phyloP scores from a whole-genome alignment of 2,113 vertebrate species.

The Corythoichthys haematopterus region DNA sequence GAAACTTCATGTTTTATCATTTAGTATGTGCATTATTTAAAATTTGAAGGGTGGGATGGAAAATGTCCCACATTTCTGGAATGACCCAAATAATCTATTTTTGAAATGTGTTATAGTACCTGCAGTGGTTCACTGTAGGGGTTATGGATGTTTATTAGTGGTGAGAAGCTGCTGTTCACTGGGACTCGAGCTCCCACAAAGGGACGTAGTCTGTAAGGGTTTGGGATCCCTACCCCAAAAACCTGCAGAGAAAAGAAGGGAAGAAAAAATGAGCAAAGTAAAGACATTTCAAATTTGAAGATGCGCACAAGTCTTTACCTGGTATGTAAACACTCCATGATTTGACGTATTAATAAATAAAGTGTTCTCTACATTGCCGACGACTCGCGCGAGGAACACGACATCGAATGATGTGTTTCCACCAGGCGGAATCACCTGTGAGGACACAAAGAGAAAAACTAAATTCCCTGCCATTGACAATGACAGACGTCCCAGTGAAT shows the following conservation, averaged over 20 bases:
- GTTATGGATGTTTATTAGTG: constrained; percentile 96
- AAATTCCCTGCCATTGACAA: too few species aligned
- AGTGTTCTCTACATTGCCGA: constrained; percentile 99
- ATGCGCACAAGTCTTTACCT: constrained; percentile 72
- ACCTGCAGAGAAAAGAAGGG: constrained; percentile 71
- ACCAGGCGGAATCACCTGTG: constrained; percentile 94
- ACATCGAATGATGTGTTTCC: constrained; percentile 98
- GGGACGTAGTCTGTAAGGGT: constrained; percentile 92
- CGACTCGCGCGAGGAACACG: constrained; percentile 95
- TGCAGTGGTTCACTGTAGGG: constrained; percentile 95
- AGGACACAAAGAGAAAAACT: constrained; percentile 14
- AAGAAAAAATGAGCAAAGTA: neutral
- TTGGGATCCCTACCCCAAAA: constrained; percentile 96
- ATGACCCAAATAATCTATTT: neutral
- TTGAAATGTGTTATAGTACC: constrained; percentile 56
- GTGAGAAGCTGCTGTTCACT: constrained; percentile 98
- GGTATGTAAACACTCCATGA: constrained; percentile 98
- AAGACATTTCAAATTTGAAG: neutral
- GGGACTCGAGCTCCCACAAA: constrained; percentile 96
- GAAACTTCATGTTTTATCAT: too few species aligned
- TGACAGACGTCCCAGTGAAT: too few species aligned
- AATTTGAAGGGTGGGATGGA: too few species aligned
- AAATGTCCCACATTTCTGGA: too few species aligned
- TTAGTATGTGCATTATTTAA: too few species aligned
- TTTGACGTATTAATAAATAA: constrained; percentile 99